Evolutionary conservation across 1,140 invertebrate species (phyloP), one percentile per base, ranked within the genome.

Genomic region (Panulirus ornatus): DNA sequence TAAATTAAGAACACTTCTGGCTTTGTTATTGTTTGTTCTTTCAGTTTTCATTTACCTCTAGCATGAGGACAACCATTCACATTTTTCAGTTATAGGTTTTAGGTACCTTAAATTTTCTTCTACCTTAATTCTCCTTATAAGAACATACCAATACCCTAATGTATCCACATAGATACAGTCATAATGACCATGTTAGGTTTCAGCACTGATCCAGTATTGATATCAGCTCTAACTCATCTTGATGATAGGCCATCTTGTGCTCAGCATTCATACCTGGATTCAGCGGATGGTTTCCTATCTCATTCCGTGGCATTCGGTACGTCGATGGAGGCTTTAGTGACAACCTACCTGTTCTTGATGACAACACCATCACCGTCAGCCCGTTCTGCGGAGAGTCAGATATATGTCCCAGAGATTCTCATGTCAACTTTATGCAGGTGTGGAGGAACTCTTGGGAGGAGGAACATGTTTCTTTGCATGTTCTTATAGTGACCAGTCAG

Each of bases 341-440:
- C 92, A 99, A 99, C 95, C 94, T 99, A 92, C 98, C 98, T 2
- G 96, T 97, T 0, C 93, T 99, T 9, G 98, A 99, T 94, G 97
- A 98, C 93, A 97, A 99, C 93, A 99, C 99, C 0, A 97, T 99
- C 87, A 99, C 98, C 0, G 97, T 99, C 36, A 98, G 97, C 93
- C 99, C 99, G 0, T 99, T 99, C 94, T 98, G 98, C 93, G 99
- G 99, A 0, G 98, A 99, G 94, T 98, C 96, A 93, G 99, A 99
- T 93, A 99, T 99, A 92, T 99, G 99, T 94, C 99, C 99, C 0
- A 95, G 96, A 78, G 98, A 99, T 87, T 30, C 51, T 3, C 47
- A 40, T 16, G 54, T 30, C 70, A 66, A 66, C 58, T 66, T 66
- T 27, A 66, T 66, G 58, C 58, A 66, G 58, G 58, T 66, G n/a